Conservation (phyloP, 1,140 invertebrate species). For the Zophobas atratus region DNA sequence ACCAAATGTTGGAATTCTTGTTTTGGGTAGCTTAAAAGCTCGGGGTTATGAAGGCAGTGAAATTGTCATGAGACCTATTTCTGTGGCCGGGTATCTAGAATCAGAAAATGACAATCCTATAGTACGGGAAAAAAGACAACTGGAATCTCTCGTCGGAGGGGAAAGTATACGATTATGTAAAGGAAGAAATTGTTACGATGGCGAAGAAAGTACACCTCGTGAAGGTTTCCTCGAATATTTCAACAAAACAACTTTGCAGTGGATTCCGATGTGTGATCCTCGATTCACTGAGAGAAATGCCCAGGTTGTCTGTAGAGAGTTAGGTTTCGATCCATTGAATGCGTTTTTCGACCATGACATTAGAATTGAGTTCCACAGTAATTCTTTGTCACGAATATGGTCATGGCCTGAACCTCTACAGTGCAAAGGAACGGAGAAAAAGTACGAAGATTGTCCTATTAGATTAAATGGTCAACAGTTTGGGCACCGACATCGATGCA, state of each 20-base stretch:
- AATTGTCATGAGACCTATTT: slow-evolving; percentile 87
- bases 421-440: slow-evolving; percentile 87
- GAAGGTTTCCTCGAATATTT: slow-evolving; percentile 96
- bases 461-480: slow-evolving; percentile 91
- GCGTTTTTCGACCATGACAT: slow-evolving; percentile 87
- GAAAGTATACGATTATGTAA: slow-evolving; percentile 81
- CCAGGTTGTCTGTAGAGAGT: slow-evolving; percentile 93
- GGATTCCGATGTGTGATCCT: slow-evolving; percentile 97
- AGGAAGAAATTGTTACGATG: slow-evolving; percentile 77
- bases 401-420: slow-evolving; percentile 95
- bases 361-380: slow-evolving; percentile 88
- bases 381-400: slow-evolving; percentile 87
- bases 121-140: slow-evolving; percentile 65
- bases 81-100: slow-evolving; percentile 66
- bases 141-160: slow-evolving; percentile 70
- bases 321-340: slow-evolving; percentile 93
- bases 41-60: slow-evolving; percentile 84
- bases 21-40: slow-evolving; percentile 92
- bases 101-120: slow-evolving; percentile 59
- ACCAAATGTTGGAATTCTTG: slow-evolving; percentile 97
- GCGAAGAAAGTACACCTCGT: slow-evolving; percentile 70
- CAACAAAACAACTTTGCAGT: slow-evolving; percentile 94
- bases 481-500: slow-evolving; percentile 86
- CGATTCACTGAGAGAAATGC: slow-evolving; percentile 96
- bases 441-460: slow-evolving; percentile 90